Conservation (phyloP, 2,113 vertebrate species). For the Nematolebias whitei region DNA sequence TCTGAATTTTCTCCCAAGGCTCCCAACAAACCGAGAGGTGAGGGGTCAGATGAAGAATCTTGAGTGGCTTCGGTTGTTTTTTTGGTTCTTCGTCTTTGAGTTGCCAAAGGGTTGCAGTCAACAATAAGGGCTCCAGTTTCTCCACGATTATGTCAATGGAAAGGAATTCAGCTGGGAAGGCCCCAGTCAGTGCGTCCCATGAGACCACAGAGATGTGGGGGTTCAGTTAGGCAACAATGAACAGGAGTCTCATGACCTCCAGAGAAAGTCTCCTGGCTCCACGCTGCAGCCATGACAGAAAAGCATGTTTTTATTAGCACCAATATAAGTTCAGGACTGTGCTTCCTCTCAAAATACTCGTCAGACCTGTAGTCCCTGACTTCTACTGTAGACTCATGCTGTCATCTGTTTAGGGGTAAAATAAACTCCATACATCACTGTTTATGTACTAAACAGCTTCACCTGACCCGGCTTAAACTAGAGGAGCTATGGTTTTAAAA, state of each 20-base stretch:
- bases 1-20: conserved; percentile 49
- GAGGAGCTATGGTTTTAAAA: conserved; percentile 53
- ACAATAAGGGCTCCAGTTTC: conserved; percentile 72
- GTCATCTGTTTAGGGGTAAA: neutral
- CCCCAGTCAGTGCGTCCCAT: conserved; percentile 34
- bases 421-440: conserved; percentile 1
- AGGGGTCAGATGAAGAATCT: conserved; percentile 70
- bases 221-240: conserved; percentile 62
- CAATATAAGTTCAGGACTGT: neutral
- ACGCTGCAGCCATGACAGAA: conserved; percentile 42
- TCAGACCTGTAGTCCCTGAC: conserved; percentile 2
- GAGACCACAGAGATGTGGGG: conserved; percentile 56
- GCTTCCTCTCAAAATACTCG: conserved; percentile 8
- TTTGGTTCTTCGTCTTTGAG: conserved; percentile 55
- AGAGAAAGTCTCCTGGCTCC: conserved; percentile 64
- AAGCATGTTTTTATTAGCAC: conserved; percentile 58
- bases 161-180: conserved; percentile 74
- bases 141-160: conserved; percentile 73
- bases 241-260: conserved; percentile 68
- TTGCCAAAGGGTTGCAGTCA: conserved; percentile 63
- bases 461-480: conserved; percentile 12
- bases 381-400: neutral
- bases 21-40: conserved; percentile 50
- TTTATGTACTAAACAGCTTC: conserved; percentile 36
- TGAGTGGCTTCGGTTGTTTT: conserved; percentile 51